Evolutionary conservation across 2,888 invertebrate species (phyloP).

Genomic region (Epistrophe grossulariae): DNA sequence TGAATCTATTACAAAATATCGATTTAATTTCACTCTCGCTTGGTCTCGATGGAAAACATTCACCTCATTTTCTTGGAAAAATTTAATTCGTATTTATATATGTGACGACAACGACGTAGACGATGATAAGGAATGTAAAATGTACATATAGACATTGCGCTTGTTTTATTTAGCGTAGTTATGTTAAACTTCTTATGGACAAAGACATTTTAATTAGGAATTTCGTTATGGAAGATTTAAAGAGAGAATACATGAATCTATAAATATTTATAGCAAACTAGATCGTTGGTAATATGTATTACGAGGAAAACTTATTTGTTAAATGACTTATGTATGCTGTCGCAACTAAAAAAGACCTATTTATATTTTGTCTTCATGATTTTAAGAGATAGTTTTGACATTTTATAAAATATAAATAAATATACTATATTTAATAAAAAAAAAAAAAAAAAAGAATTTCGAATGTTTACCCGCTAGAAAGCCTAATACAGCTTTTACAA

Average conservation of each 20-base stretch:
- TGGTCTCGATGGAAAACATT: constrained; percentile 61
- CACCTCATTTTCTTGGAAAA: constrained; percentile 63
- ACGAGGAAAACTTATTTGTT: no score
- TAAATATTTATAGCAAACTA: background rate
- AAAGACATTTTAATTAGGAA: background rate
- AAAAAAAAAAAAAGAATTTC: no score
- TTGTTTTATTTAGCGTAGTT: background rate
- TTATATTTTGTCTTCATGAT: no score
- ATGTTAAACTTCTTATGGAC: constrained; percentile 4
- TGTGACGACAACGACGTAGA: background rate
- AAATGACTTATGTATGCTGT: no score
- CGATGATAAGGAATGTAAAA: background rate
- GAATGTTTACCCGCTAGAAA: no score
- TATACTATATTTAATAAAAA: no score
- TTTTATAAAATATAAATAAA: no score
- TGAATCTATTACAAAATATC: constrained; percentile 74
- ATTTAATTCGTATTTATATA: constrained; percentile 49
- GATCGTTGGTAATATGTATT: background rate
- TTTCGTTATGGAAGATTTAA: background rate
- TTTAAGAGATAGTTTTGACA: no score
- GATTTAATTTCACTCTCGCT: constrained; percentile 72
- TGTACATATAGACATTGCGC: background rate
- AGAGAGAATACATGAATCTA: background rate
- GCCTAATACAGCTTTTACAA: no score
- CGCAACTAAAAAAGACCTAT: no score